A percentile compares a stretch with the other conserved stretches of the same genome.
phyloP scores from a whole-genome alignment of 2,113 vertebrate genomes.

The Pycnonotus jocosus region DNA sequence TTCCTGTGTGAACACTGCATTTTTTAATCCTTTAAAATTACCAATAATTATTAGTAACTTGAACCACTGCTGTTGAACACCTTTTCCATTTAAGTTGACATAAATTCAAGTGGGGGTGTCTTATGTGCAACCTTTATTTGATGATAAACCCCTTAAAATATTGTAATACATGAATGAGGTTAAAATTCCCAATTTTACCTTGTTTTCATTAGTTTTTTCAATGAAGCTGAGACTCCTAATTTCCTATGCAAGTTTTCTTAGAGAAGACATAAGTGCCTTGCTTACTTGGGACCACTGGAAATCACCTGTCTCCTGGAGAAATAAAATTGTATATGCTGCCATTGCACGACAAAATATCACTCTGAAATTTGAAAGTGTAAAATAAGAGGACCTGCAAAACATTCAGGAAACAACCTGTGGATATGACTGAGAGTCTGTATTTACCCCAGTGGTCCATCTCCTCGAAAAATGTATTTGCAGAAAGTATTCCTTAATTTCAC shows the following conservation, averaged over 20 bases:
- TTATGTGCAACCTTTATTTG: neutral
- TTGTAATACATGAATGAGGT: neutral
- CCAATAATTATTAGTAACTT: neutral
- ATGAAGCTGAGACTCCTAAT: neutral
- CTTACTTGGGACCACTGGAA: neutral
- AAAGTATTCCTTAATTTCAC: constrained; percentile 2
- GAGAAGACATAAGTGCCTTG: neutral
- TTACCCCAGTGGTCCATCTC: neutral
- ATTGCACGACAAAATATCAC: neutral
- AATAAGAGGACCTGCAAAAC: neutral
- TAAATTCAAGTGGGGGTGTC: neutral
- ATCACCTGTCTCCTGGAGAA: neutral
- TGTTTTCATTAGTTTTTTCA: neutral
- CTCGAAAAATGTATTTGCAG: neutral
- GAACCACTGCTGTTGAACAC: neutral
- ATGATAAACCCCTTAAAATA: neutral
- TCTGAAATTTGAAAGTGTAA: neutral
- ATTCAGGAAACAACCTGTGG: neutral
- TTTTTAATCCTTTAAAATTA: neutral
- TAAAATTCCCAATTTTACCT: neutral
- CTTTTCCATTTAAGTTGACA: neutral
- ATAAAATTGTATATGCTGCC: neutral
- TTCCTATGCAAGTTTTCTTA: neutral
- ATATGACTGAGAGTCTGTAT: neutral
- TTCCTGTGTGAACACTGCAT: neutral